Evolutionary conservation across 2,113 vertebrate species (phyloP), one percentile per base, ranked within the genome.

Genomic region (Chaetura pelagica): DNA sequence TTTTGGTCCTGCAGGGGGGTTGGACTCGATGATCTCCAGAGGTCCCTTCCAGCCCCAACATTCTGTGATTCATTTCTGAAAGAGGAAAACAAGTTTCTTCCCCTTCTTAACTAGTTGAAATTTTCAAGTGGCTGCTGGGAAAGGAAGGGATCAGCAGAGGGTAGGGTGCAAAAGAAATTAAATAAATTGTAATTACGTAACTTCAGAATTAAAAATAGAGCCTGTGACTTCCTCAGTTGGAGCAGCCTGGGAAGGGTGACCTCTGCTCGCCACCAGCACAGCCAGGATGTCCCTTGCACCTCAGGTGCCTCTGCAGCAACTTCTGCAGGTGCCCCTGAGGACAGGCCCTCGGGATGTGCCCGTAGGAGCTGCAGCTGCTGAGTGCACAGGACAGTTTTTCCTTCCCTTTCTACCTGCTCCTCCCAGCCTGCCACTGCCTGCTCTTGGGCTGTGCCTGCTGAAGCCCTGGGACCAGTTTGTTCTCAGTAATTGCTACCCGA

Each of bases 221-320:
- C 44, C 57, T 63, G 71, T n/a, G 64, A n/a, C 32, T 85, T 85
- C 46, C 46, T 89, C 49, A 15, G 54, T 6, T 20, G 34, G 54
- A 34, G 1, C 69, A 61, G 44, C 12, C 48, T 46, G 66, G 27
- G 4, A 44, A 18, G 66, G 51, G 14, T 61, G 67, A 44, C n/a
- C 55, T 48, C 17, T 15, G 1, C 59, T 84, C 0, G 1, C 16
- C 1, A 1, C 34, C 26, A 24, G 61, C 46, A 4, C 3, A 71
- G 76, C 24, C 51, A 54, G 42, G 27, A 51, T 6, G 4, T 29
- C 38, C 26, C 42, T 64, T 16, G 22, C 29, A 5, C 40, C 6
- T 42, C 1, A 1, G 16, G 44, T 2, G 1, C 52, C 32, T 34
- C 52, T 46, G 55, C 61, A 44, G 34, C 34, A 4, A 11, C n/a